A percentile compares a stretch with the other conserved stretches of the same genome.
Evolutionary conservation across 2,888 invertebrate genomes (phyloP).

Genomic region (Caenorhabditis macrosperma): DNA sequence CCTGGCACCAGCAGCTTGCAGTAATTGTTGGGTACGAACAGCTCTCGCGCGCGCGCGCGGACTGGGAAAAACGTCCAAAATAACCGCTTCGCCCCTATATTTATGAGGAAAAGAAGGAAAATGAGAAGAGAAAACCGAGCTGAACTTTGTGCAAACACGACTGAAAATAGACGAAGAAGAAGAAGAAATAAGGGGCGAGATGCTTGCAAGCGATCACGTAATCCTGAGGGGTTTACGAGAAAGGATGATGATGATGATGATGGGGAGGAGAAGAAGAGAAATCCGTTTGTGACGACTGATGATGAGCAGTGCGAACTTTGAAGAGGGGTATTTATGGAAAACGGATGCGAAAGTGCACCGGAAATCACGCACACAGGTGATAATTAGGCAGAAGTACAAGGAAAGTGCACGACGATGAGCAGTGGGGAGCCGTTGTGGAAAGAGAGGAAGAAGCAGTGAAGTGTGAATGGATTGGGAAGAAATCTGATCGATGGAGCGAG

Average conservation of each 20-base stretch:
- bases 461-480: neutral
- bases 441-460: no score
- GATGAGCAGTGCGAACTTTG: conserved; percentile 19
- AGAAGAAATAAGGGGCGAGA: no score
- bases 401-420: no score
- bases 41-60: no score
- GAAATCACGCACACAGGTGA: no score
- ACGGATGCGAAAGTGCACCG: neutral
- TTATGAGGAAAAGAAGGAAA: neutral
- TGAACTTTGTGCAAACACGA: conserved; percentile 14
- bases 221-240: conserved; percentile 26
- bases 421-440: neutral
- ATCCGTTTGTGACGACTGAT: conserved; percentile 21
- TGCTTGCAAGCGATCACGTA: conserved; percentile 27
- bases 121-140: no score
- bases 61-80: conserved; percentile 7
- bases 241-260: conserved; percentile 31
- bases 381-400: no score
- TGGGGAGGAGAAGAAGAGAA: neutral
- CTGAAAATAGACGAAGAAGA: conserved; percentile 34
- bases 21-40: conserved; percentile 41
- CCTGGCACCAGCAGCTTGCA: conserved; percentile 35
- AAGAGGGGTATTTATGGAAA: conserved; percentile 14
- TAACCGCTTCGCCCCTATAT: conserved; percentile 1
- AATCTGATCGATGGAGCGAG: neutral